Base-by-base conservation (phyloP, 2,113 vertebrate genomes). In the Odobenus rosmarus region DNA sequence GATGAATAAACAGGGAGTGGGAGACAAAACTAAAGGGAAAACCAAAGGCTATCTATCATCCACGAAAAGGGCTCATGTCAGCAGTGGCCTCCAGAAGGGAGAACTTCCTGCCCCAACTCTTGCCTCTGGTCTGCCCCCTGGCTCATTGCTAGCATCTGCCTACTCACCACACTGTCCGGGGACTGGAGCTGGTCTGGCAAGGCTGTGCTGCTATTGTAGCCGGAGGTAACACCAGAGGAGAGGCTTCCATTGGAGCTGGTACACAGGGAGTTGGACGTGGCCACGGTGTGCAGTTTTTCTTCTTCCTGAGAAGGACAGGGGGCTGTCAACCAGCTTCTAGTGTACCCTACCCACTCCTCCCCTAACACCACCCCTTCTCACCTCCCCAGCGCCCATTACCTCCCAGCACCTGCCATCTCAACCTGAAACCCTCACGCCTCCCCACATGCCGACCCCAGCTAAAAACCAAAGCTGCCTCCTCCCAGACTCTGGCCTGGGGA, bases 191-290 rank as follows among this genome's bases (percentile, higher is more conserved):
- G 88, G 98, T 97, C n/a, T 97, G 98, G 49, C 97, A 99, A 0
- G 98, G 99, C 98, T 2, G 99, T 95, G 86, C 99, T 99, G 86
- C 99, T 99, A 89, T 99, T 99, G 98, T 99, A 99, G 23, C 99
- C 99, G 33, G 99, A 99, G 0, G 99, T 99, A 46, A 99, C 99
- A 28, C 99, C 99, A 89, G 99, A 99, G 7, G 99, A 99, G 28
- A 99, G 99, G 96, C 99, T 99, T 80, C 99, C 99, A 86, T 98
- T 99, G 93, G 99, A 99, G 95, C 97, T 97, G 77, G 99, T 99
- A 16, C 99, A 99, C 96, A 99, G 98, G 85, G 99, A 99, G 98
- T 99, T 99, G 88, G 98, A 99, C 98, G 99, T 99, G 84, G 99
- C 98, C 81, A 99, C 98, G 16, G 98, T 99, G 62, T 99, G 99